A percentile compares a stretch with the other conserved stretches of the same genome.
phyloP scores from a whole-genome alignment of 2,888 invertebrate genomes.

The Tribolium freemani region DNA sequence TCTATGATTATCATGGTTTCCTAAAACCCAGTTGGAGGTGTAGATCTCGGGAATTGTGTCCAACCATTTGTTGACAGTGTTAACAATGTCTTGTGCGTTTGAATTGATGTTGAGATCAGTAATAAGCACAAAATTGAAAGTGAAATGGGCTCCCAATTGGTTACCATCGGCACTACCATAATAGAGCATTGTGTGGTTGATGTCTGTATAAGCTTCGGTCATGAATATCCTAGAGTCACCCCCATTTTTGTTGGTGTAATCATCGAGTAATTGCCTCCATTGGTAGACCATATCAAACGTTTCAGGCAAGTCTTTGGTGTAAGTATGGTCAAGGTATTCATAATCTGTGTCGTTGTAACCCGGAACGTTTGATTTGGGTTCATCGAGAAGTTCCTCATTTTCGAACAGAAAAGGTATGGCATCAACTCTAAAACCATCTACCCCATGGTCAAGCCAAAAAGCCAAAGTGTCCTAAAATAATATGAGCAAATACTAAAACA shows the following conservation, averaged over 20 bases:
- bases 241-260: conserved; percentile 66
- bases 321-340: conserved; percentile 74
- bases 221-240: conserved; percentile 76
- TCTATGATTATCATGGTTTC: conserved; percentile 83
- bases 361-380: conserved; percentile 61
- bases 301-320: conserved; percentile 73
- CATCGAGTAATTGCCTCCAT: conserved; percentile 76
- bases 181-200: conserved; percentile 75
- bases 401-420: conserved; percentile 74
- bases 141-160: conserved; percentile 77
- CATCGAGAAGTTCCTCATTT: conserved; percentile 63
- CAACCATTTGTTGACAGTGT: conserved; percentile 77
- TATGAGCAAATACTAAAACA: neutral
- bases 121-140: conserved; percentile 84
- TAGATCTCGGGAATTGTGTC: conserved; percentile 74
- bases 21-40: conserved; percentile 84
- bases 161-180: conserved; percentile 73
- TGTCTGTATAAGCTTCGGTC: conserved; percentile 80
- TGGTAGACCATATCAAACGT: conserved; percentile 77
- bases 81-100: conserved; percentile 74
- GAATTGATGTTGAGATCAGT: conserved; percentile 72
- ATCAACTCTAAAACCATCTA: conserved; percentile 90
- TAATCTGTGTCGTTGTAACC: conserved; percentile 57
- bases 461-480: conserved; percentile 74
- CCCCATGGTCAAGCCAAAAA: conserved; percentile 87